These are phyloP conservation scores for Platichthys stellatus DNA, from an alignment of 2,113 vertebrate species.

Conservation along the genomic window DNA sequence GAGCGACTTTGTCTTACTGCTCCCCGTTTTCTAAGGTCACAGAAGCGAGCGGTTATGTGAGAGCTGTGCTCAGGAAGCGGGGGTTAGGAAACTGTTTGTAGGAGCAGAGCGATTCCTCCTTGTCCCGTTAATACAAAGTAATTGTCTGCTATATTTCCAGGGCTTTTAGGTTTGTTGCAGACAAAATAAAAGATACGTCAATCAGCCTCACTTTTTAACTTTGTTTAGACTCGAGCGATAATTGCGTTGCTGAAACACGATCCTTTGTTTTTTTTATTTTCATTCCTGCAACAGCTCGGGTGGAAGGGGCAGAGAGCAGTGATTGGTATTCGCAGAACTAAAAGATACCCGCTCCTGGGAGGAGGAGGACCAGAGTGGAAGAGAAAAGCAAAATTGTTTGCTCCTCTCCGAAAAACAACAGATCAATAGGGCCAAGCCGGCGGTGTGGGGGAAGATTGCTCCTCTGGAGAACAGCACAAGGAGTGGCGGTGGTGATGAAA, in stretches of 20 bases:
- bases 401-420: conserved; percentile 41
- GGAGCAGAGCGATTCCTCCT: too few relatives aligned
- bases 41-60: conserved; percentile 40
- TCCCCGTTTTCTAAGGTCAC: conserved; percentile 34
- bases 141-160: not conserved
- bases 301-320: conserved; percentile 20
- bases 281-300: not conserved
- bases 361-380: conserved; percentile 7
- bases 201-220: not conserved
- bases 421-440: conserved; percentile 60
- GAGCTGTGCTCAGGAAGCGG: conserved; percentile 12
- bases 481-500: conserved; percentile 15
- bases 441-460: conserved; percentile 18
- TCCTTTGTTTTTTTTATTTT: conserved; percentile 4
- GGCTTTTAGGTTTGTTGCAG: not conserved
- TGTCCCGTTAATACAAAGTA: not conserved
- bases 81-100: not conserved
- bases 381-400: conserved; percentile 50
- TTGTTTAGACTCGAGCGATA: not conserved
- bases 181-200: not conserved
- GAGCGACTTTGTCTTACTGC: conserved; percentile 12
- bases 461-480: conserved; percentile 38
- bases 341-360: not conserved
- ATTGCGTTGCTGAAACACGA: not conserved
- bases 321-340: not conserved